phyloP scores from a whole-genome alignment of 2,888 invertebrate species.

The Synanthedon tipuliformis region DNA sequence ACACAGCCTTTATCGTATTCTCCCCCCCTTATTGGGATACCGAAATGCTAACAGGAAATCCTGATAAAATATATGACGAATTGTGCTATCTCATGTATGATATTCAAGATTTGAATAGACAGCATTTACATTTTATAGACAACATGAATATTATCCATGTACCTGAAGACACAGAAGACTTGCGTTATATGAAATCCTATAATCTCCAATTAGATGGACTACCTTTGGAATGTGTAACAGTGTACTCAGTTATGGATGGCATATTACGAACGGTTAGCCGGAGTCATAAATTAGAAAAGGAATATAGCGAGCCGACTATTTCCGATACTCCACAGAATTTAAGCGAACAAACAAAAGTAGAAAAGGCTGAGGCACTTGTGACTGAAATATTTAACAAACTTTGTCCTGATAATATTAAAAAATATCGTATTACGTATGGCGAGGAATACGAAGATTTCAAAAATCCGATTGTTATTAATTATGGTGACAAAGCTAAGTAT shows the following conservation, averaged over 20 bases:
- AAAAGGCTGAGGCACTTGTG: constrained; percentile 34
- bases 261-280: constrained; percentile 36
- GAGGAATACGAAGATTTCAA: constrained; percentile 45
- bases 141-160: constrained; percentile 51
- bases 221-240: constrained; percentile 44
- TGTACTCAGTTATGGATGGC: constrained; percentile 43
- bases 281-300: constrained; percentile 14
- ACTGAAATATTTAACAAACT: constrained; percentile 38
- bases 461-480: constrained; percentile 42
- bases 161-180: constrained; percentile 21
- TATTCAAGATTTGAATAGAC: constrained; percentile 60
- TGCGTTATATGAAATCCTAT: constrained; percentile 21
- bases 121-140: constrained; percentile 54
- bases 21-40: constrained; percentile 45
- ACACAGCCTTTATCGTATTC: constrained; percentile 55
- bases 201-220: constrained; percentile 25
- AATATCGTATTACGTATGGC: constrained; percentile 45
- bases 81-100: constrained; percentile 64
- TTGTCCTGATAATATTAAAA: constrained; percentile 31
- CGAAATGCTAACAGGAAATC: constrained; percentile 32
- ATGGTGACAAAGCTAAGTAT: constrained; percentile 43
- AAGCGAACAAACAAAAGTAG: constrained; percentile 20
- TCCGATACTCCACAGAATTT: constrained; percentile 18
- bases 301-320: constrained; percentile 22
- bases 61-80: constrained; percentile 61